Evolutionary conservation across 1,140 invertebrate genomes (phyloP).

Genomic region (Drosophila trapezifrons): DNA sequence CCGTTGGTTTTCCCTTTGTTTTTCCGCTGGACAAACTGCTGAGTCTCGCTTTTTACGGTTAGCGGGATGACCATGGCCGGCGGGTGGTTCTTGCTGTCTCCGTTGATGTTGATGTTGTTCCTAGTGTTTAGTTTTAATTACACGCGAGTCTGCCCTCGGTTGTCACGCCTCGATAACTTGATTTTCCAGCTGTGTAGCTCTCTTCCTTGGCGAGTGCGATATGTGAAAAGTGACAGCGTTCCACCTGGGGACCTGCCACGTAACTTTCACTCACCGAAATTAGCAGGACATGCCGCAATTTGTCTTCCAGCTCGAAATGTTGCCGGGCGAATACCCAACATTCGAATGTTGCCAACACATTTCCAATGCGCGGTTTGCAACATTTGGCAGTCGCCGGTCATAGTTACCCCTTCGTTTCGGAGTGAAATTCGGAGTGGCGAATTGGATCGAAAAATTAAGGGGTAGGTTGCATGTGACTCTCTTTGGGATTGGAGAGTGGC

Average conservation of each 20-base stretch:
- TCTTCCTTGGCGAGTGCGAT: constrained; percentile 8
- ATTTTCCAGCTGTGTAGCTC: constrained; percentile 25
- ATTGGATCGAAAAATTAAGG: constrained; percentile 15
- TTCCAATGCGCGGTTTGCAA: constrained; percentile 27
- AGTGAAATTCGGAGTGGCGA: constrained; percentile 34
- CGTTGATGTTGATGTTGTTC: constrained; percentile 32
- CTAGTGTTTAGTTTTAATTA: constrained; percentile 78
- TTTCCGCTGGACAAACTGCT: constrained; percentile 56
- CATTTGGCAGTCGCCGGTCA: not conserved
- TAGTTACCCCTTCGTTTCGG: constrained; percentile 18
- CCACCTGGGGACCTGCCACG: constrained; percentile 14
- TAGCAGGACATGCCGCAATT: constrained; percentile 32
- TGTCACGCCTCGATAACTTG: constrained; percentile 61
- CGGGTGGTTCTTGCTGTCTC: constrained; percentile 2
- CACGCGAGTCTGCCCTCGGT: constrained; percentile 62
- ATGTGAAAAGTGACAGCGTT: constrained; percentile 38
- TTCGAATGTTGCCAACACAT: constrained; percentile 38
- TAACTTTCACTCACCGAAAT: constrained; percentile 41
- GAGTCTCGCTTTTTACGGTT: constrained; percentile 40
- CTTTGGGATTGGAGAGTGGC: not conserved
- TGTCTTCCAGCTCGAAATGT: constrained; percentile 40
- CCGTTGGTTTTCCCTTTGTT: constrained; percentile 34
- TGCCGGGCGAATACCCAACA: constrained; percentile 1
- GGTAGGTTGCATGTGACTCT: not conserved
- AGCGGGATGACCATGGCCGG: constrained; percentile 24